phyloP scores from a whole-genome alignment of 2,888 invertebrate genomes.

The Agrilus cyanescens region DNA sequence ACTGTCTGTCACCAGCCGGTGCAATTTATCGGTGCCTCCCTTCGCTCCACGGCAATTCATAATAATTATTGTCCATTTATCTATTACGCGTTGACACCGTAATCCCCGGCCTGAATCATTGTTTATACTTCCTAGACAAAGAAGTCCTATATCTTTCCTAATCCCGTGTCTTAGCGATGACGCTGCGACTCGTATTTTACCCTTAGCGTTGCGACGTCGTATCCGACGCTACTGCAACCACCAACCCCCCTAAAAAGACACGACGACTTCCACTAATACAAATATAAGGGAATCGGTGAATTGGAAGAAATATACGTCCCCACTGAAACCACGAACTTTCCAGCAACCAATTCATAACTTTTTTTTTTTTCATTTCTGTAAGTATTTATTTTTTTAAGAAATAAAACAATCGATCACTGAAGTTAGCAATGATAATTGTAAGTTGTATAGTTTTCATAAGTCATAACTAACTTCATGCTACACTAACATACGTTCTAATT shows the following conservation, averaged over 20 bases:
- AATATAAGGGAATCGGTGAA: too few relatives aligned
- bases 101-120: slow-evolving; percentile 23
- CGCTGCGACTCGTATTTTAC: slow-evolving; percentile 3
- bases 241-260: too few relatives aligned
- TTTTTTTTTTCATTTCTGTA: too few relatives aligned
- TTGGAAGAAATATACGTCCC: too few relatives aligned
- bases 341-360: neutral
- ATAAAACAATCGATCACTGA: too few relatives aligned
- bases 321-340: neutral
- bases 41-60: slow-evolving; percentile 15
- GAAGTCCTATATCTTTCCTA: slow-evolving; percentile 27
- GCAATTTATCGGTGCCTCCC: slow-evolving; percentile 9
- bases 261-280: too few relatives aligned
- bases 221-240: slow-evolving; percentile 24
- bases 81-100: slow-evolving; percentile 24
- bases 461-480: too few relatives aligned
- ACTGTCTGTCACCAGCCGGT: slow-evolving; percentile 7
- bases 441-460: too few relatives aligned
- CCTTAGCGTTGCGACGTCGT: slow-evolving; percentile 28
- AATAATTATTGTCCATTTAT: slow-evolving; percentile 26
- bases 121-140: slow-evolving; percentile 22
- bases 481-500: too few relatives aligned
- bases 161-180: slow-evolving; percentile 25
- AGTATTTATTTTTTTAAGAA: too few relatives aligned
- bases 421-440: too few relatives aligned